phyloP scores from a whole-genome alignment of 2,113 vertebrate species.

The Gavialis gangeticus region DNA sequence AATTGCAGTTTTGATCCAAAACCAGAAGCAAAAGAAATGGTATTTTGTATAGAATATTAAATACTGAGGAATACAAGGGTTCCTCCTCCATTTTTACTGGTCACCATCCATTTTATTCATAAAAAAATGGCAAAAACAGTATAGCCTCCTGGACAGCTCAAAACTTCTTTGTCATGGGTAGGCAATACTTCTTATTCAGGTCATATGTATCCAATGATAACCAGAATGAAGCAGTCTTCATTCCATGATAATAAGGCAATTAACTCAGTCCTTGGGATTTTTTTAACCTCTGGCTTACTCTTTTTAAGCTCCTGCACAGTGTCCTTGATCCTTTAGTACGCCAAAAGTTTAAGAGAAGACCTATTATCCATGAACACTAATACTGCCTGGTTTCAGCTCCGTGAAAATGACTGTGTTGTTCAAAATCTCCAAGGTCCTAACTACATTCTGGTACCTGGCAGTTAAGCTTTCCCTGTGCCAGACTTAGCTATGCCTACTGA shows the following conservation, averaged over 20 bases:
- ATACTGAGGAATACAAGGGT: not conserved
- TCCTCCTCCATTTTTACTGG: constrained; percentile 41
- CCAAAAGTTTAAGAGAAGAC: not conserved
- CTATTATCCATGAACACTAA: not conserved
- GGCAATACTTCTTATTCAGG: constrained; percentile 45
- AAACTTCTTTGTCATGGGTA: constrained; percentile 19
- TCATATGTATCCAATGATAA: constrained; percentile 36
- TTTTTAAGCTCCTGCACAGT: not conserved
- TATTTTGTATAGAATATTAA: constrained; percentile 16
- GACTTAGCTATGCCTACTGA: not conserved
- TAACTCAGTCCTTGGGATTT: not conserved
- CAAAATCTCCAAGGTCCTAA: not conserved
- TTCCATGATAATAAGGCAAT: constrained; percentile 17
- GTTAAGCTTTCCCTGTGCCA: not conserved
- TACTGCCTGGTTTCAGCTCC: not conserved
- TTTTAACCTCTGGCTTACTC: not conserved
- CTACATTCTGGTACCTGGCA: not conserved
- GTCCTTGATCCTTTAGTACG: not conserved
- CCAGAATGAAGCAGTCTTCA: not conserved
- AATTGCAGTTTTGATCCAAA: constrained; percentile 20
- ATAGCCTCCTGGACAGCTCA: constrained; percentile 43
- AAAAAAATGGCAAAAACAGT: constrained; percentile 32
- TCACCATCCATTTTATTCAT: constrained; percentile 29
- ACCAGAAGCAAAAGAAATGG: not conserved
- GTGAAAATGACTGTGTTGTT: not conserved